phyloP scores from a whole-genome alignment of 2,888 invertebrate species.

The Drosophila mercatorum region DNA sequence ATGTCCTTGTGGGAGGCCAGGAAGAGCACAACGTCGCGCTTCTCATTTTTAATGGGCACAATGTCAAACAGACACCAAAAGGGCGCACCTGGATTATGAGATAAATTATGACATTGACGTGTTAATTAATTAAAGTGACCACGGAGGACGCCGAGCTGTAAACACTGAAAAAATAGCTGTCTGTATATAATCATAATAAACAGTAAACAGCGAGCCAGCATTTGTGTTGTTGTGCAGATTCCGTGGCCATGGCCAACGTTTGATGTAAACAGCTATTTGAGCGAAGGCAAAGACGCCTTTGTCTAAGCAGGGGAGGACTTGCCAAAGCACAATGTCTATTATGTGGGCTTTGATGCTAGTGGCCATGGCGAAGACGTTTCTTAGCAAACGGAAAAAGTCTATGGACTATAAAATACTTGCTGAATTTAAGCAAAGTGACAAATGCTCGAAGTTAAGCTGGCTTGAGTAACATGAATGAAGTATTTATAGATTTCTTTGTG shows the following conservation, averaged over 20 bases:
- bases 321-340: not conserved
- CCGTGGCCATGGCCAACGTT: not conserved
- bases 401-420: not conserved
- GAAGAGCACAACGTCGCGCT: conserved; percentile 97
- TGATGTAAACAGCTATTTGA: not conserved
- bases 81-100: conserved; percentile 89
- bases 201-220: not conserved
- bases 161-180: not conserved
- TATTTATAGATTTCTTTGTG: not conserved
- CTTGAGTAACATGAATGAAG: too few relatives aligned
- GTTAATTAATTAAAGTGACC: conserved; percentile 8
- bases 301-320: not conserved
- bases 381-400: not conserved
- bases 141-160: not conserved
- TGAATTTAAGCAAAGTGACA: not conserved
- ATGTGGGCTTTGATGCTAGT: not conserved
- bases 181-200: conserved; percentile 6
- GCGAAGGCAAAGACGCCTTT: not conserved
- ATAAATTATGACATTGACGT: conserved; percentile 1
- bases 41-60: conserved; percentile 99
- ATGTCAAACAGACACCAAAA: conserved; percentile 99
- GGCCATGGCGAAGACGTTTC: not conserved
- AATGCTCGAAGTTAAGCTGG: not conserved
- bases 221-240: not conserved
- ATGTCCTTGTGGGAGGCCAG: conserved; percentile 98